Percentiles rank a stretch among this genome's conserved stretches.
Evolutionary conservation across 2,797 vertebrate genomes (phyloP).

Genomic region (Gallirallus australis): DNA sequence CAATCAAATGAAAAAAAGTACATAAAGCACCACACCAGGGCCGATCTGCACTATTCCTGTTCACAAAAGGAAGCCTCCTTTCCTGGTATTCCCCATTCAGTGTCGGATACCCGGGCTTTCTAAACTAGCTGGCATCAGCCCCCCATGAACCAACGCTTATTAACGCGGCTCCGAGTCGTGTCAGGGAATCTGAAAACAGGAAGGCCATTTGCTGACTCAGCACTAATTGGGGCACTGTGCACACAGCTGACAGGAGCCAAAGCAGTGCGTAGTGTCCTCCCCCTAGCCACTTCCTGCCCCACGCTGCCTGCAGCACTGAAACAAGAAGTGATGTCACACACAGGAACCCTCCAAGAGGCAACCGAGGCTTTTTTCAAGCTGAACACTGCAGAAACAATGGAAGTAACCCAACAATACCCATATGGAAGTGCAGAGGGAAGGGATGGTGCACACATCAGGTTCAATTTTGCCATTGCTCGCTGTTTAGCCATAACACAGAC

Average conservation of each 20-base stretch:
- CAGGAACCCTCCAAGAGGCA: slow-evolving; percentile 34
- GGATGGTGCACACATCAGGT: background rate
- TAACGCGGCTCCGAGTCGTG: background rate
- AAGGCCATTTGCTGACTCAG: slow-evolving; percentile 62
- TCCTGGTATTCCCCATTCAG: background rate
- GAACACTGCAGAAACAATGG: slow-evolving; percentile 38
- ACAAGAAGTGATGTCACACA: slow-evolving; percentile 62
- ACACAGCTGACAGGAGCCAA: background rate
- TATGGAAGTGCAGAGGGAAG: background rate
- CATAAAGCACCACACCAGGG: fast-evolving
- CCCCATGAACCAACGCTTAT: background rate
- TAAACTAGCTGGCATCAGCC: slow-evolving; percentile 15
- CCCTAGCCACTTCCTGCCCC: slow-evolving; percentile 61
- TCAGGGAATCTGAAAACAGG: slow-evolving; percentile 36
- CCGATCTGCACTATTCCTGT: fast-evolving
- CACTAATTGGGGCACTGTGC: background rate
- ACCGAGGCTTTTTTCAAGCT: background rate
- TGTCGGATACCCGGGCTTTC: background rate
- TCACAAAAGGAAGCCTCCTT: background rate
- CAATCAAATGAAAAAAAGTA: background rate
- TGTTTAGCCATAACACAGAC: background rate
- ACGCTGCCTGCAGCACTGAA: background rate
- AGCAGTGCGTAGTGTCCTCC: background rate
- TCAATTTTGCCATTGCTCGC: background rate
- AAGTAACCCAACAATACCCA: slow-evolving; percentile 7